These are phyloP conservation scores for Zele albiditarsus DNA, from an alignment of 2,888 invertebrate genomes.

Conservation along the genomic window DNA sequence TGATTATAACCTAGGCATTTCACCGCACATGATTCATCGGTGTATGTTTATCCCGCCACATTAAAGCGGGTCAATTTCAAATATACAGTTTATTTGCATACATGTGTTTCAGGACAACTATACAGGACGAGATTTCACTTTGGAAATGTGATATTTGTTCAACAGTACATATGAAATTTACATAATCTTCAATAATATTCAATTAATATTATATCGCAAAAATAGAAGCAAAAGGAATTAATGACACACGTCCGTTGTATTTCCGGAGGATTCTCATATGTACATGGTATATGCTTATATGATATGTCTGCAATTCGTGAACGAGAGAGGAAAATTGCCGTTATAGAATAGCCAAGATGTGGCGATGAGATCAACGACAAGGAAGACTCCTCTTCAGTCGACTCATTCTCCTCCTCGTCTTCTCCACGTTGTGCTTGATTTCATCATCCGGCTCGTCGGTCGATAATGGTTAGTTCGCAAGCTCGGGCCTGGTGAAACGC, in stretches of 20 bases:
- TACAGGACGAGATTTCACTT: constrained; percentile 45
- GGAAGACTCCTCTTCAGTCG: constrained; percentile 24
- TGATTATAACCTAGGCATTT: background rate
- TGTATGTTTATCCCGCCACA: background rate
- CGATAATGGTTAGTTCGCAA: constrained; percentile 51
- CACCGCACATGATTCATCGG: too few species aligned
- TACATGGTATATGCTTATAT: too few species aligned
- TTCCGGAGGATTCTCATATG: constrained; percentile 15
- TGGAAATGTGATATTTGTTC: constrained; percentile 58
- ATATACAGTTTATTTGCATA: background rate
- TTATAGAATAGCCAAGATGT: background rate
- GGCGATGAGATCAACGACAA: constrained; percentile 10
- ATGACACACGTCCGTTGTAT: constrained; percentile 13
- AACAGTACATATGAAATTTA: constrained; percentile 42
- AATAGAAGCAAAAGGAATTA: constrained; percentile 8
- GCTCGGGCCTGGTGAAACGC: constrained; percentile 37
- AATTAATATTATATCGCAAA: background rate
- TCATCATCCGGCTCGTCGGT: constrained; percentile 44
- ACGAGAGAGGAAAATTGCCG: background rate
- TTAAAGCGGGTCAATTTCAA: constrained; percentile 1
- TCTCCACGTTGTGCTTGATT: constrained; percentile 42
- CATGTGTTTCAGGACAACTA: background rate
- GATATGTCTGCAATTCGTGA: background rate
- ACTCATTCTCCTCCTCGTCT: constrained; percentile 18
- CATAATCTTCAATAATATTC: constrained; percentile 24